Percentiles rank a stretch among this genome's conserved stretches.
Evolutionary conservation across 2,113 vertebrate genomes (phyloP).

Genomic region (Labeo rohita): DNA sequence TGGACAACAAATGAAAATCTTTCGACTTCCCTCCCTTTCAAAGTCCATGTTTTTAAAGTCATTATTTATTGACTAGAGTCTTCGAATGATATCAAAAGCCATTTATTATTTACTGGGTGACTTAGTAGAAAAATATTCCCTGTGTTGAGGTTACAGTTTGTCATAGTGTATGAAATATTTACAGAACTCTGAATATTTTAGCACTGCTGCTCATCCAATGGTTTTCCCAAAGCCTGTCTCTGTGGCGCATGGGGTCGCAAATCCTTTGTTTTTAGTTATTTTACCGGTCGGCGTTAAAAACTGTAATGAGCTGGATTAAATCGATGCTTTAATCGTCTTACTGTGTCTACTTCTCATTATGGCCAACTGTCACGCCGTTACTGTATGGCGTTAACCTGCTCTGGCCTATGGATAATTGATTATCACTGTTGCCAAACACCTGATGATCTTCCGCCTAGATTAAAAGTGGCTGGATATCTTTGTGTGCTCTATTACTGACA

Average conservation of each 20-base stretch:
- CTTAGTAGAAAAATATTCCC: conserved; percentile 51
- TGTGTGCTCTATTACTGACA: neutral
- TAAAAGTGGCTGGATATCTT: neutral
- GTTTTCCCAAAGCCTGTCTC: neutral
- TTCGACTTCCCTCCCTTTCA: neutral
- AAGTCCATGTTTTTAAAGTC: neutral
- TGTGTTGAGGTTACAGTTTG: conserved; percentile 62
- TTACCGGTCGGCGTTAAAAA: conserved; percentile 28
- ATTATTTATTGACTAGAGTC: conserved; percentile 3
- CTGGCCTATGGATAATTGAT: neutral
- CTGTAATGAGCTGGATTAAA: conserved; percentile 54
- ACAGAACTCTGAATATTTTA: conserved; percentile 22
- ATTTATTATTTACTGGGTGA: conserved; percentile 68
- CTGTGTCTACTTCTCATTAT: conserved; percentile 41
- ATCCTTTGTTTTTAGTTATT: conserved; percentile 8
- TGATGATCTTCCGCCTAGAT: neutral
- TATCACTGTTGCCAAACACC: conserved; percentile 71
- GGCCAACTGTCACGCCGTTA: neutral
- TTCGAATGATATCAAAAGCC: neutral
- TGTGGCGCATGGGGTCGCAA: neutral
- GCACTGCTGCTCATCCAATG: neutral
- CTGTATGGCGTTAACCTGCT: conserved; percentile 19
- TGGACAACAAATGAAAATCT: neutral
- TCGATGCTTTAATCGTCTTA: conserved; percentile 47
- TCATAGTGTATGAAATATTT: neutral